Conservation (phyloP, 2,888 invertebrate species). For the Noctua janthina region DNA sequence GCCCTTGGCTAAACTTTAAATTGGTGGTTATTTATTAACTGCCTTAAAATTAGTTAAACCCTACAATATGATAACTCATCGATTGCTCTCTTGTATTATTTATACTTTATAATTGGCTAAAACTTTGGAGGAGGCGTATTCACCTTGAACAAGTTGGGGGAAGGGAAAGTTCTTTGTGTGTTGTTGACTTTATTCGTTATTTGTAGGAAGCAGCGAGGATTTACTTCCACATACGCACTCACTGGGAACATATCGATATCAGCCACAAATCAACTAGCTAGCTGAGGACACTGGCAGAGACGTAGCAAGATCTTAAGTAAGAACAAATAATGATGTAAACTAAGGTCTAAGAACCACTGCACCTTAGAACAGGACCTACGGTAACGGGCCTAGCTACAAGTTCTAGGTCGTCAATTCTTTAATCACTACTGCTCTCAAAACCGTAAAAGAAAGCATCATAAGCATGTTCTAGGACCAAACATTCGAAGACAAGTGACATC, state of each 20-base stretch:
- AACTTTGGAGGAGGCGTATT: background rate
- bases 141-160: slow-evolving; percentile 13
- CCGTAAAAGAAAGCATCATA: background rate
- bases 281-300: background rate
- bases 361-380: background rate
- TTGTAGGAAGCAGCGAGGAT: background rate
- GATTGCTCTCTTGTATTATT: background rate
- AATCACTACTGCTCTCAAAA: background rate
- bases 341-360: too few species aligned
- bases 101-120: background rate
- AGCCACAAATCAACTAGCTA: background rate
- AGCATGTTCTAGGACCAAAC: background rate
- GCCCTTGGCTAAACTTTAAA: background rate
- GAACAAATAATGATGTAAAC: too few species aligned
- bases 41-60: background rate
- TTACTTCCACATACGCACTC: slow-evolving; percentile 19
- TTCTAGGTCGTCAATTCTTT: background rate
- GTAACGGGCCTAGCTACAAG: background rate
- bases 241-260: background rate
- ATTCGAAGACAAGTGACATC: too few species aligned
- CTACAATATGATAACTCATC: background rate
- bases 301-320: background rate
- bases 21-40: background rate
- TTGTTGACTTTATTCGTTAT: background rate
- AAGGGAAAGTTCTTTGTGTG: slow-evolving; percentile 23